Base-by-base conservation (phyloP, 1,140 invertebrate genomes). In the Cydia amplana region DNA sequence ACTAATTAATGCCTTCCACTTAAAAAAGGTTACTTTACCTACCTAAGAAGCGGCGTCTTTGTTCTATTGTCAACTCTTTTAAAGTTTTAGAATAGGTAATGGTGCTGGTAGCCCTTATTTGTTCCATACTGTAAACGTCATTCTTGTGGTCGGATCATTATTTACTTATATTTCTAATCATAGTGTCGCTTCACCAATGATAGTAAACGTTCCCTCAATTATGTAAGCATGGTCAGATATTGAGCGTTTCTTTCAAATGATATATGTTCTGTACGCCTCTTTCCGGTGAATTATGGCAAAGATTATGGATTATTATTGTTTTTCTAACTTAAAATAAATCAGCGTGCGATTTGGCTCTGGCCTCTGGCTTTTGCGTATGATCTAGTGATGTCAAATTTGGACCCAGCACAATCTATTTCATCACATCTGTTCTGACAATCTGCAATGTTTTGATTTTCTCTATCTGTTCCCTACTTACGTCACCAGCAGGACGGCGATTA, bases 1-100 rank as follows among this genome's bases (percentile, higher is more conserved):
- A 88, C 88, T 92, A 92, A 92, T 92, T 92, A 92, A 91, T 87
- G 85, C 82, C 80, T 83, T 84, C 86, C 85, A 83, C 80, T 74
- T 83, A 84, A 86, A 87, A 84, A 90, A 87, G 79, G 65, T 70
- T 70, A 70, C 65, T 70, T 70, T 82, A 79, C 63, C 63, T 43
- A 76, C 77, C 55, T 7, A 84, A 85, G 83, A 83, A 86, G 85
- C 83, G 82, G 83, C 80, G 77, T 78, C 77, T 78, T 86, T 90
- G 85, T 90, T 87, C 85, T 80, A 82, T 81, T 86, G 85, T 87
- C 25, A 70, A 70, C 65, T 32, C 25, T n/a, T 28, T 18, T 18
- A 32, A 32, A 32, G 65, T 70, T 12, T 70, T 70, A 36, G 25
- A 70, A 70, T 28, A 20, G 16, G 55, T 60, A 60, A 60, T 60